These are phyloP conservation scores for Himalopsyche kuldschensis DNA, from an alignment of 2,888 invertebrate species.

Conservation along the genomic window DNA sequence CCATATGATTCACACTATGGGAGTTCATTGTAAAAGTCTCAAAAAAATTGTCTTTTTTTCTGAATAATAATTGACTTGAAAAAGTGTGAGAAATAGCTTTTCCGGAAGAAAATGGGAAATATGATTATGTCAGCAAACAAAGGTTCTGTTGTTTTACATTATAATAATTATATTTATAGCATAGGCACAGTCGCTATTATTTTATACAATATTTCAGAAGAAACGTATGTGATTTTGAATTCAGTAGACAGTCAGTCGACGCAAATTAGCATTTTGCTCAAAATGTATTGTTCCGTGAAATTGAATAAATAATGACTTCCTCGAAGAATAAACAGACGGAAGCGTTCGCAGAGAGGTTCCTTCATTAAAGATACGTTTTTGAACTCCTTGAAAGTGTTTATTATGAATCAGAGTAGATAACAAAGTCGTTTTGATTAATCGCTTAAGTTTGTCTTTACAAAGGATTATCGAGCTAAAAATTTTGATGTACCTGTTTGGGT, in stretches of 20 bases:
- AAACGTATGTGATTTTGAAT: not conserved
- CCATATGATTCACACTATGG: no score
- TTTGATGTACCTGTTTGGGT: no score
- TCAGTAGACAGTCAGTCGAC: not conserved
- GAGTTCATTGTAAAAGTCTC: no score
- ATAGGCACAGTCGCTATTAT: not conserved
- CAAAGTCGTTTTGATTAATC: not conserved
- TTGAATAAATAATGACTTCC: not conserved
- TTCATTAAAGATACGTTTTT: not conserved
- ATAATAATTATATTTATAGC: not conserved
- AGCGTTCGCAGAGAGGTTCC: not conserved
- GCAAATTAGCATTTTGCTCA: not conserved
- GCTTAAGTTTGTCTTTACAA: no score
- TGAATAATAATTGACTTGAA: no score
- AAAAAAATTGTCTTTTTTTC: no score
- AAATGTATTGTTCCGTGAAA: not conserved
- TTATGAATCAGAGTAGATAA: not conserved
- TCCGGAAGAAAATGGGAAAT: no score
- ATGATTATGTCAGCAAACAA: no score
- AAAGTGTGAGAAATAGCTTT: no score
- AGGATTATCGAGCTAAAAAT: no score
- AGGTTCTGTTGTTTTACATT: not conserved
- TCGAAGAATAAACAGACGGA: not conserved
- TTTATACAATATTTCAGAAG: not conserved
- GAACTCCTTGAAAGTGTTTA: not conserved